A percentile compares a stretch with the other conserved stretches of the same genome.
Evolutionary conservation across 2,888 invertebrate species (phyloP).

Genomic region (Bellardia pandia): DNA sequence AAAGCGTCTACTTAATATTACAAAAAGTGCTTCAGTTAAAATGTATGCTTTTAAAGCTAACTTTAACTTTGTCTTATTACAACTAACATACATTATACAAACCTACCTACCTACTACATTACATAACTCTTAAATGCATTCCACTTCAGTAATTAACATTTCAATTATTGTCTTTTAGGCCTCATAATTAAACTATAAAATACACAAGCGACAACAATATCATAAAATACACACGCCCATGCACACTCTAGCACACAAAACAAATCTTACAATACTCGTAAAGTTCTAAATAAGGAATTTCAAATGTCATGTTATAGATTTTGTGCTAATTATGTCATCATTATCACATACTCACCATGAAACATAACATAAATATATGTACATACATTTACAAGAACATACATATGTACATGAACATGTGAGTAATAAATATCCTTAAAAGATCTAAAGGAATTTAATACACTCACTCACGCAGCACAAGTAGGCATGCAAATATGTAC

Average conservation of each 20-base stretch:
- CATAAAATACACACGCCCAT: conserved; percentile 44
- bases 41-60: neutral
- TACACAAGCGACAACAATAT: conserved; percentile 69
- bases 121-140: conserved; percentile 56
- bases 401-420: conserved; percentile 52
- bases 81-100: neutral
- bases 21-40: too few species aligned
- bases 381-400: neutral
- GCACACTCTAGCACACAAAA: conserved; percentile 27
- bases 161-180: conserved; percentile 73
- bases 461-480: neutral
- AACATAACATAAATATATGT: conserved; percentile 48
- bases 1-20: too few species aligned
- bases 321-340: conserved; percentile 81
- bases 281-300: conserved; percentile 65
- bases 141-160: conserved; percentile 73
- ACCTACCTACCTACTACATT: neutral
- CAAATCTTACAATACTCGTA: conserved; percentile 52
- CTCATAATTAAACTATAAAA: conserved; percentile 73
- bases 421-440: conserved; percentile 63
- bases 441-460: conserved; percentile 68
- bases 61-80: neutral
- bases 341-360: conserved; percentile 74
- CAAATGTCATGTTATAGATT: conserved; percentile 74
- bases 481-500: neutral